phyloP scores from a whole-genome alignment of 2,113 vertebrate genomes.

The Mustela nigripes region DNA sequence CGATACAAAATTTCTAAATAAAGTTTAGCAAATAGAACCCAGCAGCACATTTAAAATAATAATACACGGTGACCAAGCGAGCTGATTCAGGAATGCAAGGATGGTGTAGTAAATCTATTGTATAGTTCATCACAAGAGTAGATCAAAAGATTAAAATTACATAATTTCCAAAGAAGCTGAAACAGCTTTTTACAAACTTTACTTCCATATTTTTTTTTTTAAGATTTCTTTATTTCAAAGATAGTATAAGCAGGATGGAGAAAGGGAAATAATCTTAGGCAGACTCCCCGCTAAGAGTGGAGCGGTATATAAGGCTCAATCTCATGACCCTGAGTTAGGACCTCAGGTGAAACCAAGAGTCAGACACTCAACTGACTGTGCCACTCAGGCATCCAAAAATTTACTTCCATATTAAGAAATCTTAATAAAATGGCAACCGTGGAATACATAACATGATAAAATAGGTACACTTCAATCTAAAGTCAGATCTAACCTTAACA shows the following conservation, averaged over 20 bases:
- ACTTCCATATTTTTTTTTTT: neutral
- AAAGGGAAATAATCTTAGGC: neutral
- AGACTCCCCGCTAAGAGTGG: neutral
- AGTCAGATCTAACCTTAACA: neutral
- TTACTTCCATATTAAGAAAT: constrained; percentile 24
- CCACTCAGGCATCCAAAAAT: neutral
- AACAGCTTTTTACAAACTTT: neutral
- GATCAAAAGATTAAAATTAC: constrained; percentile 10
- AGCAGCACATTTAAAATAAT: constrained; percentile 29
- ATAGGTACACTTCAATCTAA: neutral
- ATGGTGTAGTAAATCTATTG: neutral
- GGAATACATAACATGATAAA: constrained; percentile 2
- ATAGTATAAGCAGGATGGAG: neutral
- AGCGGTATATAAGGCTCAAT: neutral
- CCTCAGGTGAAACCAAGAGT: neutral
- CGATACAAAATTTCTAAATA: constrained; percentile 5
- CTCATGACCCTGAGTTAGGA: neutral
- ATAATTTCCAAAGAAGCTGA: neutral
- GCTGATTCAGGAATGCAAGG: constrained; percentile 9
- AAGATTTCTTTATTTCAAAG: neutral
- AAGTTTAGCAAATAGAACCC: constrained; percentile 28
- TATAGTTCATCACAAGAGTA: constrained; percentile 11
- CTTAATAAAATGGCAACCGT: neutral
- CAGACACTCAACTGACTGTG: neutral
- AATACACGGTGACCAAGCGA: neutral